Base-by-base conservation (phyloP, 2,888 invertebrate genomes). In the Sicus ferrugineus region DNA sequence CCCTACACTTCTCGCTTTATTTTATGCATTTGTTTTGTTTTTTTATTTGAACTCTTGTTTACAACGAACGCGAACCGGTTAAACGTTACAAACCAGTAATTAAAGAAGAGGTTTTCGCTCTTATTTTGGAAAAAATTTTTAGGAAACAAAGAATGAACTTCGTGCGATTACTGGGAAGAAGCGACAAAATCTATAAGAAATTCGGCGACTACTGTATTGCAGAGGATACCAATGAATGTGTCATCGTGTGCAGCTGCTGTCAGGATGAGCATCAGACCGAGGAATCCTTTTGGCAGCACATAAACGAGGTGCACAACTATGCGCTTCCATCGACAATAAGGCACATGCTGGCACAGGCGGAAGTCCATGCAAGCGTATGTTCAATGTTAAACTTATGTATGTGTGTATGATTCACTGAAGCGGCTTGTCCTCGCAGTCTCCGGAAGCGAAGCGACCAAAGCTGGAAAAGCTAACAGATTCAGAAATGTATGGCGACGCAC, bases 141-240 rank as follows among this genome's bases (percentile, higher is more conserved):
- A n/a, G n/a, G n/a, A n/a, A n/a, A n/a, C n/a, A 19, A 34, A 34
- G 3, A 23, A 72, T 73, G 71, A 71, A 68, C 52, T 71, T 68
- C 31, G 64, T 61, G 28, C 71, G 73, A 4, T 66, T 73, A 11
- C 59, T 73, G 4, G 73, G 73, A 19, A 61, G 68, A 68, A 70
- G 70, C 62, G 67, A 73, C 61, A 69, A 67, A 62, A 66, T 73
- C 9, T 73, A 73, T 54, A 67, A 64, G 26, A 73, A 73, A 46
- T 69, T 70, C 48, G 73, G 69, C 11, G 73, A 73, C 42, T 73
- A 71, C 46, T 73, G 73, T 52, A 71, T 69, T 28, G 46, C 66
- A 16, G 73, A 73, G 30, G 38, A 62, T 3, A 64, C 59, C 34
- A 69, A 73, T 34, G 68, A 66, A 48, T 73, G 70, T 30, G 70